Evolutionary conservation across 2,113 vertebrate species (phyloP), one percentile per base, ranked within the genome.

Genomic region (Hystrix cristata): DNA sequence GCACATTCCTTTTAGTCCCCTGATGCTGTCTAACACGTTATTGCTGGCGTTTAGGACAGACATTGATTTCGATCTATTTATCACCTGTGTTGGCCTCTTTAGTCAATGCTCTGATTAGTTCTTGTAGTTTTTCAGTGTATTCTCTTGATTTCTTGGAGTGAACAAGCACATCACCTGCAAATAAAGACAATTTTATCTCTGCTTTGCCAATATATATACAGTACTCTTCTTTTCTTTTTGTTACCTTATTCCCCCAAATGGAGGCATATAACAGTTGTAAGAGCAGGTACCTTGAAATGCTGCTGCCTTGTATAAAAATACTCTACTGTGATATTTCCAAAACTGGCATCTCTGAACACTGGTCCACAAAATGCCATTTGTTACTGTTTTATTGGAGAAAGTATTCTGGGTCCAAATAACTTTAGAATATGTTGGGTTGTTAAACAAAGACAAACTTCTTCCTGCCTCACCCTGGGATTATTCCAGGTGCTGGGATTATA

Each of bases 81-180:
- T 76, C 46, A 64, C 91, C 91, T 59, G 19, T 19, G 5, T 15
- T 16, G 15, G 69, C 7, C 72, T 82, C 89, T 69, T 43, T 69
- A 82, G 34, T 94, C 86, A 86, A 78, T 88, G 38, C 86, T 65
- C 51, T 85, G 83, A 93, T 97, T 60, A 86, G 59, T 62, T 78
- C 84, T 69, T 38, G 55, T 29, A 21, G 71, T 34, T 92, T 88
- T 78, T 62, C 29, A n/a, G 72, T 31, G 60, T 85, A n/a, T 60
- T 65, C 38, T 71, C 71, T 82, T 64, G 64, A 31, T 25, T 87
- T 95, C 67, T 87, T 29, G 19, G 91, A 16, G 48, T 46, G 31
- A 72, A 53, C 81, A 76, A 67, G 89, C 64, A 51, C 34, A 65
- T 76, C 46, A 53, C 62, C 76, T 76, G 74, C 88, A 81, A 87